Evolutionary conservation across 2,888 invertebrate species (phyloP), one percentile per base, ranked within the genome.

Genomic region (Pheosia gnoma): DNA sequence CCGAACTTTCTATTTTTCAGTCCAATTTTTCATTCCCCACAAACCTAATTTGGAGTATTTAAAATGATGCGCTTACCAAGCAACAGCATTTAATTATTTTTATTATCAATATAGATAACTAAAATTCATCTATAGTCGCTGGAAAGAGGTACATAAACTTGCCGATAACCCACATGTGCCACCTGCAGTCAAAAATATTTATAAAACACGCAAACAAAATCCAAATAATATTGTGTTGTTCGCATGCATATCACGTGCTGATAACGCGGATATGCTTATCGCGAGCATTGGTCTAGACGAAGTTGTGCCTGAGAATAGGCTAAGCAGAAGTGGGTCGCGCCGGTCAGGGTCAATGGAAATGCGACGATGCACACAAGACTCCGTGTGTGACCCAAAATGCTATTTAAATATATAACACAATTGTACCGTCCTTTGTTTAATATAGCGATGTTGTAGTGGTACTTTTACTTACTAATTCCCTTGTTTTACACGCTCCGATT

Each of bases 261-360:
- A 70, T 74, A 67, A 67, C 57, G 61, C 57, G 63, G 67, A 66
- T 62, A 60, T 39, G 68, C 68, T 74, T 77, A 75, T 75, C 77
- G 52, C 38, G 47, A 59, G 66, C 66, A 57, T 65, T 60, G 66
- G 75, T 74, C 77, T 72, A 77, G 75, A 75, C 77, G 8, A 59
- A 66, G 62, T 63, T 68, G 65, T 65, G 63, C 55, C 51, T 61
- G 49, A 68, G 72, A 68, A 68, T 67, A 63, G 59, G 63, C 59
- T 56, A 69, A 59, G 64, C 63, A 58, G 63, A 78, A 78, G 67
- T 76, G 67, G 71, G 74, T 69, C 76, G 68, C 65, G 59, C 59
- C 59, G 66, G 69, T 75, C 78, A 81, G 65, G 77, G 81, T 76
- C 77, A 75, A 61, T 65, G 63, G 65, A 70, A 67, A 69, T 62